These are phyloP conservation scores for Corapipo altera DNA, from an alignment of 2,113 vertebrate species.

Conservation along the genomic window DNA sequence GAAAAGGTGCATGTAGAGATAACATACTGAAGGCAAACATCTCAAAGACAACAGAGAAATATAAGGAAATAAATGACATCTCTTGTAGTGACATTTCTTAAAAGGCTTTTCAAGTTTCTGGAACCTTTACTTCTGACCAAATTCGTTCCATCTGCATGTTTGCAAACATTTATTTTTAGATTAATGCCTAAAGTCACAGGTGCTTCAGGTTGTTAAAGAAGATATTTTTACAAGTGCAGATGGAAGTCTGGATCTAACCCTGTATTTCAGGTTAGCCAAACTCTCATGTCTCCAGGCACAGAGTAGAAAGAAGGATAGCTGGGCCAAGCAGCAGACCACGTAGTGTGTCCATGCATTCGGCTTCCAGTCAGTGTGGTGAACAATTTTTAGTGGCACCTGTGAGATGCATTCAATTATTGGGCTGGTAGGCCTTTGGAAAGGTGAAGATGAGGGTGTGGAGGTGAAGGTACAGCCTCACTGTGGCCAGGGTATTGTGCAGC, in stretches of 20 bases:
- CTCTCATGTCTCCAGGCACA: neutral
- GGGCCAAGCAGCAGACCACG: accelerated
- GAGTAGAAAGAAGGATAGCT: neutral
- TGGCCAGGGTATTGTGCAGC: neutral
- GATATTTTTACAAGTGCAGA: conserved; percentile 5
- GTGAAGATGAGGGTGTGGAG: conserved; percentile 26
- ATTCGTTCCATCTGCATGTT: neutral
- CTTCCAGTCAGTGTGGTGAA: neutral
- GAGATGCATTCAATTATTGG: neutral
- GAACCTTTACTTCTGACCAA: neutral
- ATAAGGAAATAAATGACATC: neutral
- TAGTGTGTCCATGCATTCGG: accelerated
- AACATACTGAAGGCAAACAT: neutral
- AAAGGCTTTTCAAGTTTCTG: neutral
- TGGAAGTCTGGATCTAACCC: neutral
- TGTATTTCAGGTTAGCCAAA: neutral
- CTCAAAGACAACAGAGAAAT: neutral
- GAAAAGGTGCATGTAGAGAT: neutral
- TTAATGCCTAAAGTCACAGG: neutral
- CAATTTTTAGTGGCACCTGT: conserved; percentile 29
- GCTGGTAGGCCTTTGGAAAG: neutral
- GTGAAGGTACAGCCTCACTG: conserved; percentile 45
- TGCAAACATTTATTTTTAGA: neutral
- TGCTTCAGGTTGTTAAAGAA: neutral
- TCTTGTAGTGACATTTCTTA: neutral